Evolutionary conservation across 2,888 invertebrate genomes (phyloP), one percentile per base, ranked within the genome.

Genomic region (Bruchidius siliquastri): DNA sequence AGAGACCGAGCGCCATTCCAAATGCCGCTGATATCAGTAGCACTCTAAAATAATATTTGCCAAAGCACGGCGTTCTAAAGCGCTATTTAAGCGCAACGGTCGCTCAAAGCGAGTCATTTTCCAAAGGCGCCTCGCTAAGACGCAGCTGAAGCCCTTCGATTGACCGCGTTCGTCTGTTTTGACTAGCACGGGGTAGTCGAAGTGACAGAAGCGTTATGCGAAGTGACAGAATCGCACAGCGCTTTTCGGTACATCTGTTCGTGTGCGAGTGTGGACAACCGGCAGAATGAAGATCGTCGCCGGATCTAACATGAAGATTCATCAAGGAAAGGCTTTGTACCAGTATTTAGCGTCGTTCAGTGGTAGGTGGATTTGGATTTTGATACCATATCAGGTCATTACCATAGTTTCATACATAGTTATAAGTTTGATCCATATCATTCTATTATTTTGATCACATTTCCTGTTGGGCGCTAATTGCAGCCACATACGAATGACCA

Each of bases 271-370:
- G 49, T 49, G 49, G 49, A 49, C 18, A 21, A 21, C 68, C 22
- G 68, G 20, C 18, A 77, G 68, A 13, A 81, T 81, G 81, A 80
- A 79, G 71, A 79, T 81, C 22, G 77, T 79, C 0, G 79, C 81
- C n/a, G 81, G 81, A 30, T 81, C 81, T n/a, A 79, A 70, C 26
- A 74, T 77, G 74, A 81, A 81, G 73, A 79, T 80, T 21, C 81
- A 80, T 20, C 80, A 80, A 69, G 80, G 79, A 10, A 81, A 76
- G 68, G 73, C 75, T 20, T 73, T 32, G n/a, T 78, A 71, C 67
- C 78, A 78, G 67, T 78, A 78, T 71, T 69, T 75, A 21, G 78
- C 78, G n/a, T 76, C 78, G 0, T 74, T 76, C 21, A 76, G 75
- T 21, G 78, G 78, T 78, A 72, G 73, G 78, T 75, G n/a, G 20